Percentiles rank a stretch among this genome's conserved stretches.
phyloP scores from a whole-genome alignment of 2,797 vertebrate species.

The Microctenopoma steveboyesi region DNA sequence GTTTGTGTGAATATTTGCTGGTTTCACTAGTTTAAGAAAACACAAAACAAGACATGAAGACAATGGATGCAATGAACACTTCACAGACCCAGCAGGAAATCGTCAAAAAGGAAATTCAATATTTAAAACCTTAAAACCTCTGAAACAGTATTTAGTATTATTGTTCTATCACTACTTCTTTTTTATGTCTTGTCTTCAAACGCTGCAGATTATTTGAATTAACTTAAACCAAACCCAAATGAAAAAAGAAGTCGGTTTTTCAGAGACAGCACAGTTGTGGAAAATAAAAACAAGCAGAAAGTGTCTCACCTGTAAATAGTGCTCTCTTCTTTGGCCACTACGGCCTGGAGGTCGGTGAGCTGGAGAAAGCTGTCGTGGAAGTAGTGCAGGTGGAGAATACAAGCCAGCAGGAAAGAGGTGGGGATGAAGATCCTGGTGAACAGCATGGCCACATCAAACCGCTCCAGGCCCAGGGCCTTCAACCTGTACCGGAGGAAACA shows the following conservation, averaged over 20 bases:
- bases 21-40: no score
- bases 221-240: not conserved
- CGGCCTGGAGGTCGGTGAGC: constrained; percentile 96
- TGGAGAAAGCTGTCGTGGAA: constrained; percentile 95
- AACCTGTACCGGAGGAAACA: constrained; percentile 76
- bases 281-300: not conserved
- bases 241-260: not conserved
- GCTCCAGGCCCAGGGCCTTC: constrained; percentile 90
- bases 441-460: constrained; percentile 82
- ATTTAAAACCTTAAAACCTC: no score
- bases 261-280: not conserved
- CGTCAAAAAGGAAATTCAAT: no score
- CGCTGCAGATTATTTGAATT: not conserved
- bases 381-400: constrained; percentile 97
- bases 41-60: no score
- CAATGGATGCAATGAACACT: no score
- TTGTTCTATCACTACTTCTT: no score
- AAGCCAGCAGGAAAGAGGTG: constrained; percentile 94
- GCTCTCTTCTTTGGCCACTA: constrained; percentile 93
- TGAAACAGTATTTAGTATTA: no score
- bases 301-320: constrained; percentile 92
- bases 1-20: no score
- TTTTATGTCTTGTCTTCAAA: no score
- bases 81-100: no score
- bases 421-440: constrained; percentile 97